Conservation (phyloP, 2,797 vertebrate genomes). For the Cossypha heuglini region DNA sequence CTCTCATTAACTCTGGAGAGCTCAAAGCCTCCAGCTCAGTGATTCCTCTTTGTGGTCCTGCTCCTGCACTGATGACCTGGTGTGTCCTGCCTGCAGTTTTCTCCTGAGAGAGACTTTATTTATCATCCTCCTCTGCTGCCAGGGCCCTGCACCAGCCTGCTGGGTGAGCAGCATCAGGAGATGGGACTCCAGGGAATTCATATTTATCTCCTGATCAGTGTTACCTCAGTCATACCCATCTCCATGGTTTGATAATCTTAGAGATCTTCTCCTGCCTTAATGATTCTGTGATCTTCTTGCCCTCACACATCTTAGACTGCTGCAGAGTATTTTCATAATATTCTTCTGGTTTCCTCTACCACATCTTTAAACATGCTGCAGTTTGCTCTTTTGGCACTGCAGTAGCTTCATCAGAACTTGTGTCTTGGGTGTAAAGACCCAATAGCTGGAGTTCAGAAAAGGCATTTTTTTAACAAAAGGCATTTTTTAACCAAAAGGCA, state of each 20-base stretch:
- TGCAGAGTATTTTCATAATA: neutral
- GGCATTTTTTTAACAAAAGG: neutral
- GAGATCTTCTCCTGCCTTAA: neutral
- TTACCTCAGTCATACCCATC: neutral
- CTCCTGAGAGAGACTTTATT: neutral
- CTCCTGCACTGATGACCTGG: neutral
- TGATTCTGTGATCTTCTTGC: neutral
- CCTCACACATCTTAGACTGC: neutral
- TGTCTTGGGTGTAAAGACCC: neutral
- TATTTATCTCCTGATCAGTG: neutral
- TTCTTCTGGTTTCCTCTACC: neutral
- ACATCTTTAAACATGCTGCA: neutral
- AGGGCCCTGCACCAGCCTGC: neutral
- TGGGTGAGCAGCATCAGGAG: neutral
- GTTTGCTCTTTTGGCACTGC: neutral
- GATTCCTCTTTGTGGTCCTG: neutral
- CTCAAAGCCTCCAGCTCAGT: neutral
- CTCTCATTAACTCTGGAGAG: neutral
- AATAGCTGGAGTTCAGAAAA: neutral
- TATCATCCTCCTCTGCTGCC: neutral
- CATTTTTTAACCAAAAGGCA: neutral
- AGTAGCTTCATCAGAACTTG: neutral
- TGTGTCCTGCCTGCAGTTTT: neutral
- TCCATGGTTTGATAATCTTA: rapidly evolving
- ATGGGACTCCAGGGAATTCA: neutral